Base-by-base conservation (phyloP, 2,888 invertebrate species). In the Sesamia inferens region DNA sequence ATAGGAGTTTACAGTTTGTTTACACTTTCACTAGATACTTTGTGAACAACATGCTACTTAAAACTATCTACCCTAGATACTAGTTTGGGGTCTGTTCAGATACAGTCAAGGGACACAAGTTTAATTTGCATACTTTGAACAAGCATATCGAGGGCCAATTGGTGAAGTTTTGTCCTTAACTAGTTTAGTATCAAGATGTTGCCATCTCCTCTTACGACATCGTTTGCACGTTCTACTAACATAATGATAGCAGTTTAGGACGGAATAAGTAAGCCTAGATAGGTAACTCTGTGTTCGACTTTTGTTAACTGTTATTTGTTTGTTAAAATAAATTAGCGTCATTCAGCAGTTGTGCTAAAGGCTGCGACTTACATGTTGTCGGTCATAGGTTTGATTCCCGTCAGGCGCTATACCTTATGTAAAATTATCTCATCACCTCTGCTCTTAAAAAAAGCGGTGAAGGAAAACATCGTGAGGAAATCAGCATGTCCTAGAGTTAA, bases 111-210 rank as follows among this genome's bases (percentile, higher is more conserved):
- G 57, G 16, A 48, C 31, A 14, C 19, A 48, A 74, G 69, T 85
- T 82, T 58, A 82, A 82, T 76, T 76, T 71, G 39, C 66, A 64
- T 68, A 82, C 58, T 74, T 82, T n/a, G 59, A 62, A 62, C 62
- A 58, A 39, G 44, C 63, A 65, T 68, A 71, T 59, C 47, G 59
- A 63, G n/a, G 44, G 47, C 31, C 59, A 63, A 71, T 76, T 70
- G 76, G 24, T 22, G 31, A 75, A 83, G 71, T 71, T 79, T 19
- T 24, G 19, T 42, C 65, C 51, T 66, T 59, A 71, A 68, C 63
- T 58, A 68, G 78, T 68, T 78, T 65, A 68, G 61, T 74, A 70
- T 73, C 68, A 71, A 75, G 65, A 74, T 68, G 64, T 64, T 71
- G 14, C 64, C 51, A 61, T 65, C 58, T 77, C 6, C 7, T n/a